These are phyloP conservation scores for Microplitis demolitor DNA, from an alignment of 1,140 invertebrate species.

Conservation along the genomic window DNA sequence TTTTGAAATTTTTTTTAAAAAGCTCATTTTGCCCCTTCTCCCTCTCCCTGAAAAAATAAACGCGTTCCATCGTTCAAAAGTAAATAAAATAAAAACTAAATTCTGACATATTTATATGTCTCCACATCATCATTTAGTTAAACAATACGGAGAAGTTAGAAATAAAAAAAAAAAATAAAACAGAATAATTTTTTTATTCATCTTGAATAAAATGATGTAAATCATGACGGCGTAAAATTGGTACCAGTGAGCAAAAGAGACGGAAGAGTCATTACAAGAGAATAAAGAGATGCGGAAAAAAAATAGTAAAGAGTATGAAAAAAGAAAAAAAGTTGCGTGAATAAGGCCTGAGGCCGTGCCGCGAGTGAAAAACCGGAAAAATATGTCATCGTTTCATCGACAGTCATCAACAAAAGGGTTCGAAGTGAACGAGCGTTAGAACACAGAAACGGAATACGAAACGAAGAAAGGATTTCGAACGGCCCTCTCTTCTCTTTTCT, in stretches of 20 bases:
- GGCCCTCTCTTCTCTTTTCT: background rate
- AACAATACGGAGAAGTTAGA: no score
- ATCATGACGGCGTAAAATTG: conserved; percentile 13
- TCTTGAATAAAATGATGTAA: background rate
- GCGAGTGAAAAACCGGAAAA: conserved; percentile 59
- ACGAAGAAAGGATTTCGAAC: conserved; percentile 5
- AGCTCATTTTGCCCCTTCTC: no score
- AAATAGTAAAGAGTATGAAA: conserved; percentile 16
- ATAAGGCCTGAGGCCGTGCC: conserved; percentile 27
- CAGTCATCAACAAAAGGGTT: conserved; percentile 58
- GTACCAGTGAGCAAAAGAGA: conserved; percentile 3
- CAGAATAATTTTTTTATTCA: background rate
- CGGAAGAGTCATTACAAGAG: conserved; percentile 14
- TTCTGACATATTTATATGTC: no score
- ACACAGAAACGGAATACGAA: conserved; percentile 15
- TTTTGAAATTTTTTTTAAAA: no score
- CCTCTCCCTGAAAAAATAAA: no score
- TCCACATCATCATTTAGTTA: no score
- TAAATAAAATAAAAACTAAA: no score
- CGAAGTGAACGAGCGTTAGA: conserved; percentile 1
- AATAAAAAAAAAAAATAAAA: no score
- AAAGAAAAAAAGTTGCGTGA: conserved; percentile 25
- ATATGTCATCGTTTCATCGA: conserved; percentile 64
- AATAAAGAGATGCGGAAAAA: conserved; percentile 16
- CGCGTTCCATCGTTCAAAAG: no score